These are phyloP conservation scores for Drosophila simulans DNA, from an alignment of 1,140 invertebrate species.

Conservation along the genomic window DNA sequence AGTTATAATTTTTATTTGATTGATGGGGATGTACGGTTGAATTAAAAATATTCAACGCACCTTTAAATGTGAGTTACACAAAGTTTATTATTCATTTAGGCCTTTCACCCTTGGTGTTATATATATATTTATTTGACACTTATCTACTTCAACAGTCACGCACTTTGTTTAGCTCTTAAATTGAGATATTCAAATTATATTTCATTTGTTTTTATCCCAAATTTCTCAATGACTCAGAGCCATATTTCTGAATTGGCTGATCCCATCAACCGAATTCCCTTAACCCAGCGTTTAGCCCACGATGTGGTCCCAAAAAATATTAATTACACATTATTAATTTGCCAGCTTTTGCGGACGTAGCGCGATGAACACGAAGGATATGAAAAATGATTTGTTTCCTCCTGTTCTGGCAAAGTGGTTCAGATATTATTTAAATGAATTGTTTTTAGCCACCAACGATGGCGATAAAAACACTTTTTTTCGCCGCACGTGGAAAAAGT, in stretches of 20 bases:
- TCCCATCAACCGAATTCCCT: constrained; percentile 3
- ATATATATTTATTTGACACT: neutral
- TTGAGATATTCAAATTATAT: neutral
- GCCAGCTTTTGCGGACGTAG: constrained; percentile 45
- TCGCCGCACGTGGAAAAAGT: constrained; percentile 36
- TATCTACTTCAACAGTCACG: neutral
- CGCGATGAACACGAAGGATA: constrained; percentile 56
- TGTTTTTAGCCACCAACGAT: constrained; percentile 60
- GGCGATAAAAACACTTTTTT: constrained; percentile 45
- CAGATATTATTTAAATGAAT: constrained; percentile 81
- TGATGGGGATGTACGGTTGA: neutral
- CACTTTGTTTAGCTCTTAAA: neutral
- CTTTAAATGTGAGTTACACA: neutral
- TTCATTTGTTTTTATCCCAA: neutral
- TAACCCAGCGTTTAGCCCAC: neutral
- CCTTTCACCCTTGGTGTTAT: no score
- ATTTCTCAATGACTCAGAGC: constrained; percentile 16
- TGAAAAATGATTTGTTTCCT: constrained; percentile 81
- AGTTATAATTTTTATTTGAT: constrained; percentile 6
- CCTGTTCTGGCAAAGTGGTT: constrained; percentile 56
- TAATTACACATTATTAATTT: constrained; percentile 82
- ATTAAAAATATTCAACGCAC: neutral
- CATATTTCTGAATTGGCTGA: constrained; percentile 6
- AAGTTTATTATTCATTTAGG: neutral
- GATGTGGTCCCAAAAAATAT: constrained; percentile 52